Evolutionary conservation across 2,888 invertebrate genomes (phyloP), one percentile per base, ranked within the genome.

Genomic region (Elaeidobius kamerunicus): DNA sequence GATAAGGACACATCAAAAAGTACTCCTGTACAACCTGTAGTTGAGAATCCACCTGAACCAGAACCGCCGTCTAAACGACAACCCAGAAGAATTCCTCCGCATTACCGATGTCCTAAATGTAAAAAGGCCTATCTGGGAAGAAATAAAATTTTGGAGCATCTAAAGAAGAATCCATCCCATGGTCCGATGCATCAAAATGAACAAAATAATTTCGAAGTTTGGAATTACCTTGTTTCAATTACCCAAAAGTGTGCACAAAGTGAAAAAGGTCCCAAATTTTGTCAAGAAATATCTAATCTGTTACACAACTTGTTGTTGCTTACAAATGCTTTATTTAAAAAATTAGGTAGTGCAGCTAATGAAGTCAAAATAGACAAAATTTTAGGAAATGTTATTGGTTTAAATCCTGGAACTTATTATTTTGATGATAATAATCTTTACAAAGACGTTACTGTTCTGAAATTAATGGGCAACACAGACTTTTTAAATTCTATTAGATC

Each of bases 61-160:
- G 28, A 39, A 17, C 12, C 23, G 5, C 17, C 19, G 17, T 47
- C 51, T 7, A 55, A 51, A 14, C 51, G 51, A 39, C 46, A 51
- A 11, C 35, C n/a, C n/a, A n/a, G n/a, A n/a, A n/a, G 39, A 42
- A 55, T 55, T 12, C 72, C 77, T 1, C 69, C 77, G 35, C 75
- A 76, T 40, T 81, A 78, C 63, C 73, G 77, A 27, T 85, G 84
- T 67, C 78, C 79, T 1, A 78, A 78, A n/a, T 85, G 85, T 68
- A 75, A 77, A 45, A 84, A 83, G 66, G 78, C 80, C 12, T 85
- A 84, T 66, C 70, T 84, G 44, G 84, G 83, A 4, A 73, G 76
- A 60, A 77, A 74, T 20, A 77, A 80, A 44, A 78, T 85, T 72
- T 74, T 78, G 15, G 71, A 79, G 50, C 85, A 85, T 68, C 79